Percentiles rank a stretch among this genome's conserved stretches.
Conservation (phyloP, 1,140 invertebrate species). For the Carposina sasakii region DNA sequence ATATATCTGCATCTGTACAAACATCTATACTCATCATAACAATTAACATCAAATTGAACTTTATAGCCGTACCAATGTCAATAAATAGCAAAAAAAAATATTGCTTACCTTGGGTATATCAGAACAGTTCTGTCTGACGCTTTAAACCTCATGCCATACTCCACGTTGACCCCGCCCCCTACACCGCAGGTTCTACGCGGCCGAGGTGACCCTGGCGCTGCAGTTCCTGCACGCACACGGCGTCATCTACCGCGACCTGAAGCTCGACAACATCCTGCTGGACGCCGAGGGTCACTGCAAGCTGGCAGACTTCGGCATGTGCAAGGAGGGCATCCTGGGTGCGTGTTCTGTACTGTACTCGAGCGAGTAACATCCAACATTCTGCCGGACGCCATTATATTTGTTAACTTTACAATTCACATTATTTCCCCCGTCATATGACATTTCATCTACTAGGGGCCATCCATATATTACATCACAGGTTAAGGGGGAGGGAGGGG, state of each 20-base stretch:
- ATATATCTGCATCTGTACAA: too few species aligned
- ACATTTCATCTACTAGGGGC: too few species aligned
- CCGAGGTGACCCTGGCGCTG: slow-evolving; percentile 99
- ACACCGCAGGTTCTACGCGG: slow-evolving; percentile 89
- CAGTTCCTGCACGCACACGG: slow-evolving; percentile 98
- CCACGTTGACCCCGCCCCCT: neutral
- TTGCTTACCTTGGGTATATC: neutral
- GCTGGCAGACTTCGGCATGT: slow-evolving; percentile 98
- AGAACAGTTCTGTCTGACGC: neutral
- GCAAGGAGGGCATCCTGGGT: slow-evolving; percentile 88
- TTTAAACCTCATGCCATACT: neutral
- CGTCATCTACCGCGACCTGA: slow-evolving; percentile 99
- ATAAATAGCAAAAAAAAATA: neutral
- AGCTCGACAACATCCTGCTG: slow-evolving; percentile 98
- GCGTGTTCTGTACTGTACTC: too few species aligned
- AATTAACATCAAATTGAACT: too few species aligned
- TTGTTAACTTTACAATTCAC: too few species aligned
- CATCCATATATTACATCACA: too few species aligned
- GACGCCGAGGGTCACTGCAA: slow-evolving; percentile 99
- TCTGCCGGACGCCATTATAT: too few species aligned
- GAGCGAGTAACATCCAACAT: too few species aligned
- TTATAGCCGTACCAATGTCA: neutral
- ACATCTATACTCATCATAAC: too few species aligned
- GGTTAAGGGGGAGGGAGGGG: too few species aligned
- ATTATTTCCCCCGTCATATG: too few species aligned